Evolutionary conservation across 1,140 invertebrate species (phyloP), one percentile per base, ranked within the genome.

Genomic region (Sycophila sp.): DNA sequence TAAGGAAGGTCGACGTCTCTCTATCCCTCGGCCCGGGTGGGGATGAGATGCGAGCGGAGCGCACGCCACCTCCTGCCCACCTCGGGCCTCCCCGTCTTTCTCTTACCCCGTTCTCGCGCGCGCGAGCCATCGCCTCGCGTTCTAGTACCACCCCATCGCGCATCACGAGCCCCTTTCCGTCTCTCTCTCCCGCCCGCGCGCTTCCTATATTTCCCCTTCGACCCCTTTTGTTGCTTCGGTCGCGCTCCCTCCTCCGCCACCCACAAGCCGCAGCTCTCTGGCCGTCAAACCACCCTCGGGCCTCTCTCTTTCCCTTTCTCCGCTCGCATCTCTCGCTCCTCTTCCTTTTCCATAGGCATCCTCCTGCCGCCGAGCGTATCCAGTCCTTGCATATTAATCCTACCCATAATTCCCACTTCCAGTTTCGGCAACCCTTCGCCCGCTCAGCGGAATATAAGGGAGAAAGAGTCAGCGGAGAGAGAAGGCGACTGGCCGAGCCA

Each of bases 311-410:
- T 56, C 28, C 28, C 65, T 58, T 42, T 36, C 34, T 24, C 36
- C 74, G 72, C 17, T 26, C 45, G 13, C 62, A 51, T 63, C 45
- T 65, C 63, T 66, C 63, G 55, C 65, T 26, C 42, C 51, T 49
- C 67, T 40, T 69, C 56, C 38, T 69, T 59, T 58, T 47, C 65
- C 38, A 58, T 60, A 75, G 76, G 73, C 73, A 77, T 77, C 75
- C 83, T 78, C 76, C 80, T 34, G 74, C 77, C 76, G 74, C 78
- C 78, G 75, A 78, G 82, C 84, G 83, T 85, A 86, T 86, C 85
- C 85, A 86, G 82, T 85, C 84, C 83, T 85, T 85, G 85, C 84
- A 86, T 85, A 86, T 86, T 86, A 86, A 86, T 86, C 85, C 85
- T 85, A 79, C 83, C 85, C 84, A 85, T 86, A 86, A 86, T 86